Evolutionary conservation across 2,888 invertebrate genomes (phyloP).

Genomic region (Chalcis sispes): DNA sequence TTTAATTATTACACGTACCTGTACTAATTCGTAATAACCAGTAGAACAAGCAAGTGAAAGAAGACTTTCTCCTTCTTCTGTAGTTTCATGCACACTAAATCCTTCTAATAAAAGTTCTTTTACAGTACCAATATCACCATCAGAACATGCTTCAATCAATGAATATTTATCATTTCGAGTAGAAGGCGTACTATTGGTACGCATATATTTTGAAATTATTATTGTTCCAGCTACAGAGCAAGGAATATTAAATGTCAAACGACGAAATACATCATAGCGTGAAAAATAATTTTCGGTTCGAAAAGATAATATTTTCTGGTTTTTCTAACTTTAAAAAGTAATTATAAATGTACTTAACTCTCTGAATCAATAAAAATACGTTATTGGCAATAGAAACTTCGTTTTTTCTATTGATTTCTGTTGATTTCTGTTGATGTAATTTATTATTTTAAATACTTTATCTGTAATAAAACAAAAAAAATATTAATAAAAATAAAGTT

Average conservation of each 20-base stretch:
- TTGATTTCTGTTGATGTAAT: too few relatives aligned
- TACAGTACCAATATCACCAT: conserved; percentile 95
- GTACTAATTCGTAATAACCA: conserved; percentile 97
- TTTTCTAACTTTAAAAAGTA: too few relatives aligned
- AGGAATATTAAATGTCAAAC: conserved; percentile 91
- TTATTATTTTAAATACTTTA: too few relatives aligned
- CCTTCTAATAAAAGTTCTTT: conserved; percentile 95
- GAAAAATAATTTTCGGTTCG: too few relatives aligned
- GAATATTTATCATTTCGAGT: conserved; percentile 83
- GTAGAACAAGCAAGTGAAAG: conserved; percentile 97
- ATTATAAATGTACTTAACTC: too few relatives aligned
- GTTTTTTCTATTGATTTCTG: too few relatives aligned
- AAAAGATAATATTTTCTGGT: too few relatives aligned
- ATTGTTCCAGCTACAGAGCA: conserved; percentile 98
- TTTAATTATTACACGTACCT: too few relatives aligned
- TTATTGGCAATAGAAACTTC: too few relatives aligned
- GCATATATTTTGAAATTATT: conserved; percentile 96
- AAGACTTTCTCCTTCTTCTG: conserved; percentile 97
- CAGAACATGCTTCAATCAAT: conserved; percentile 94
- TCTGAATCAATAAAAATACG: too few relatives aligned
- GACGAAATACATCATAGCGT: conserved; percentile 90
- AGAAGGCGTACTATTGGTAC: conserved; percentile 87
- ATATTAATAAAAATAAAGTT: too few relatives aligned
- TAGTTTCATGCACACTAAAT: conserved; percentile 95
- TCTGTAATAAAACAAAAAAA: too few relatives aligned